Conservation (phyloP, 30 jellyfish, hydroid and myxozoan genomes). For the Phacellophora camtschatica region DNA sequence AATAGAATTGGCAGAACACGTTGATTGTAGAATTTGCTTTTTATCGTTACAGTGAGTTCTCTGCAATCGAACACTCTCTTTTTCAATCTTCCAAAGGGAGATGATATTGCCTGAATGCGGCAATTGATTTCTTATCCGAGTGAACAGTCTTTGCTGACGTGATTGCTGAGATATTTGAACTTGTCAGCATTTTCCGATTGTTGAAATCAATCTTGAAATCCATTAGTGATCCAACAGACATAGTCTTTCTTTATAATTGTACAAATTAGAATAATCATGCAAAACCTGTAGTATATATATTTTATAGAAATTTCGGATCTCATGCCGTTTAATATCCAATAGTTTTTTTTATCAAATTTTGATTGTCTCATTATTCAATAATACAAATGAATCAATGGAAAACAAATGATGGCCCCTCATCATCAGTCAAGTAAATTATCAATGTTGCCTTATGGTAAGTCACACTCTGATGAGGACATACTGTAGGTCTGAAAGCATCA, state of each 20-base stretch:
- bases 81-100: slow-evolving; percentile 35
- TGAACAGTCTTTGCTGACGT: slow-evolving; percentile 47
- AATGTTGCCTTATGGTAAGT: too few species aligned
- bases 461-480: too few species aligned
- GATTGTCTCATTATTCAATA: too few species aligned
- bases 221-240: slow-evolving; percentile 50
- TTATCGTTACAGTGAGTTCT: slow-evolving; percentile 14
- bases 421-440: too few species aligned
- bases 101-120: slow-evolving; percentile 28
- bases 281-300: too few species aligned
- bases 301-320: too few species aligned
- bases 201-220: slow-evolving; percentile 38
- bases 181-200: slow-evolving; percentile 15
- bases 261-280: too few species aligned
- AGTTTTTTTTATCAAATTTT: too few species aligned
- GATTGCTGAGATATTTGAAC: slow-evolving; percentile 58
- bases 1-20: background rate
- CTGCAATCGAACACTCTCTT: slow-evolving; percentile 20
- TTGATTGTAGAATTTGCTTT: slow-evolving; percentile 24
- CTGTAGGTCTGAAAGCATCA: too few species aligned
- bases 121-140: slow-evolving; percentile 9
- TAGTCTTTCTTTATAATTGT: slow-evolving; percentile 58
- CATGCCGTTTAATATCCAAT: too few species aligned
- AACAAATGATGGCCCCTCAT: too few species aligned
- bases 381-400: too few species aligned